Conservation (phyloP, 2,797 vertebrate species). For the Anas acuta region DNA sequence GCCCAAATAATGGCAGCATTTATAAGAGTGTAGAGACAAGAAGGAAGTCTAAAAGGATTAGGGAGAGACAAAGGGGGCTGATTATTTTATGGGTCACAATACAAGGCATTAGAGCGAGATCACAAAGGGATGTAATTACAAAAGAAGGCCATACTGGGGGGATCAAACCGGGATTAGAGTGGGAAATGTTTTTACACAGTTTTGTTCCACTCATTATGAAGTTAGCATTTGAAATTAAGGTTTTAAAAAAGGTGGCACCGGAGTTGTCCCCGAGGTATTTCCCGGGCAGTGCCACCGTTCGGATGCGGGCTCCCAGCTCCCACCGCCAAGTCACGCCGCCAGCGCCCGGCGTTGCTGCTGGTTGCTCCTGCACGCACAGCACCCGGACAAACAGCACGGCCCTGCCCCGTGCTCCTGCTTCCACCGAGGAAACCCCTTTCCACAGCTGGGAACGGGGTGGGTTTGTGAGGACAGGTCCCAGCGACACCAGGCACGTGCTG, state of each 20-base stretch:
- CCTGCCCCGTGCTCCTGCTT: background rate
- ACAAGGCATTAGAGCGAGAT: slow-evolving; percentile 74
- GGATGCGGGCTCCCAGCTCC: background rate
- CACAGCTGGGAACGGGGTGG: background rate
- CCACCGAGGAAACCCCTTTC: background rate
- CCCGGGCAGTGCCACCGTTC: slow-evolving; percentile 33
- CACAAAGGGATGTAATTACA: slow-evolving; percentile 79
- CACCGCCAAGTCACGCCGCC: background rate
- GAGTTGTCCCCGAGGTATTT: slow-evolving; percentile 68
- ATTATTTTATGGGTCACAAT: slow-evolving; percentile 79
- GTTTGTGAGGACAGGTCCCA: background rate
- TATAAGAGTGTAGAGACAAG: slow-evolving; percentile 70
- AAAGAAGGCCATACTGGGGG: slow-evolving; percentile 71
- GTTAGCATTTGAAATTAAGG: slow-evolving; percentile 73
- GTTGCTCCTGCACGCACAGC: background rate
- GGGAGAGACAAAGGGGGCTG: slow-evolving; percentile 73
- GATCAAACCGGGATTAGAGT: slow-evolving; percentile 70
- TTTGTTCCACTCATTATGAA: slow-evolving; percentile 75
- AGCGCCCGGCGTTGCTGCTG: background rate
- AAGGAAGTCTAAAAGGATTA: slow-evolving; percentile 79
- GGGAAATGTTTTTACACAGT: slow-evolving; percentile 75
- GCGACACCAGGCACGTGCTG: background rate
- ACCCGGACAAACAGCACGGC: background rate
- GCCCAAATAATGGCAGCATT: slow-evolving; percentile 75
- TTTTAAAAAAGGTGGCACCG: slow-evolving; percentile 69